phyloP scores from a whole-genome alignment of 2,113 vertebrate species.

The Tetraodon nigroviridis region DNA sequence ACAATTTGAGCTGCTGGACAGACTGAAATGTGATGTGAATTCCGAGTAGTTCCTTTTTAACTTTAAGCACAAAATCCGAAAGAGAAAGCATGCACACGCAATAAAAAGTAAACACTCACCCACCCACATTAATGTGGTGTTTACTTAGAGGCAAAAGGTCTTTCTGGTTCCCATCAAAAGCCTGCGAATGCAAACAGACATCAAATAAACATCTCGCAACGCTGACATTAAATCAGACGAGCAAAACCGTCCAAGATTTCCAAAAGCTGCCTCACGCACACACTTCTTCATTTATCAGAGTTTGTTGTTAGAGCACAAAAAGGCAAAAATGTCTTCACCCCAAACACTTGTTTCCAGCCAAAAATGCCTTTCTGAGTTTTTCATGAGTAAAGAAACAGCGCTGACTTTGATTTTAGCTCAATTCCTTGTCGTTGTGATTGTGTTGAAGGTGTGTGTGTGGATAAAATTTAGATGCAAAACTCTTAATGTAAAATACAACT shows the following conservation, averaged over 20 bases:
- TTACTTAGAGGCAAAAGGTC: constrained; percentile 27
- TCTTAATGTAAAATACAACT: no score
- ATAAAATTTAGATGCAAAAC: no score
- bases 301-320: constrained; percentile 6
- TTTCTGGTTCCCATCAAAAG: constrained; percentile 34
- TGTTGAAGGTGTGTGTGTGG: no score
- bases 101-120: not conserved
- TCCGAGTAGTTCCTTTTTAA: not conserved
- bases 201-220: constrained; percentile 14
- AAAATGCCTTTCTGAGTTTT: not conserved
- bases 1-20: constrained; percentile 23
- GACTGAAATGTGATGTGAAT: constrained; percentile 16
- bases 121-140: constrained; percentile 3
- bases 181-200: constrained; percentile 20
- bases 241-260: constrained; percentile 12
- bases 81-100: constrained; percentile 6
- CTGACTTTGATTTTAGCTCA: no score
- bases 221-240: not conserved
- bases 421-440: no score
- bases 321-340: not conserved
- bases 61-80: constrained; percentile 9
- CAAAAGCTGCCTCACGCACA: constrained; percentile 18
- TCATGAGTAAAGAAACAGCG: no score
- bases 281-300: constrained; percentile 21
- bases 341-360: not conserved